Conservation (phyloP, 2,797 vertebrate species). For the Erpetoichthys calabaricus region DNA sequence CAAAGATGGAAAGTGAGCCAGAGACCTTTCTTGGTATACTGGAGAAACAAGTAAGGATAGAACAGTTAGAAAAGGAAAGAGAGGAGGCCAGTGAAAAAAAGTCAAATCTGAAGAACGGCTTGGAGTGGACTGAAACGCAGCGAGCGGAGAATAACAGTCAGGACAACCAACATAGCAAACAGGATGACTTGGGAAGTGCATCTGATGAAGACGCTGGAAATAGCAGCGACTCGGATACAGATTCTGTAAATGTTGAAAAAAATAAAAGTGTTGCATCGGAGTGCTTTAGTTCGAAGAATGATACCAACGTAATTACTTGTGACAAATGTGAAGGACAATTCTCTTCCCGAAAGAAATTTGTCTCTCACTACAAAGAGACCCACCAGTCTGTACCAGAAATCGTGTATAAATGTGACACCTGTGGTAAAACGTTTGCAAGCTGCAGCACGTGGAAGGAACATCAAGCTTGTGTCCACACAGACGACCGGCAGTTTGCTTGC, state of each 20-base stretch:
- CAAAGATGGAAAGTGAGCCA: no score
- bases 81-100: no score
- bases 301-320: conserved; percentile 20
- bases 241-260: conserved; percentile 4
- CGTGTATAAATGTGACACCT: conserved; percentile 33
- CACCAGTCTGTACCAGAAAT: conserved; percentile 34
- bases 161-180: background rate
- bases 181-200: background rate
- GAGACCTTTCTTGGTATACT: no score
- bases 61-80: no score
- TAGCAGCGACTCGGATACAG: background rate
- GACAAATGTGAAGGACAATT: conserved; percentile 32
- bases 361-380: conserved; percentile 30
- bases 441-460: conserved; percentile 38
- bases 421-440: conserved; percentile 32
- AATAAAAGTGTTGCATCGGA: background rate
- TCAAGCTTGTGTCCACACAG: conserved; percentile 26
- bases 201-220: background rate
- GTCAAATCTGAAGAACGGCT: no score
- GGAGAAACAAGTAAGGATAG: no score
- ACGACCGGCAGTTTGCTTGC: conserved; percentile 38
- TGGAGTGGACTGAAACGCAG: no score
- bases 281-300: conserved; percentile 12
- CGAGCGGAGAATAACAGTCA: background rate
- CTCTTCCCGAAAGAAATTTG: conserved; percentile 22